Base-by-base conservation (phyloP, 2,888 invertebrate species). In the Lasioglossum morio region DNA sequence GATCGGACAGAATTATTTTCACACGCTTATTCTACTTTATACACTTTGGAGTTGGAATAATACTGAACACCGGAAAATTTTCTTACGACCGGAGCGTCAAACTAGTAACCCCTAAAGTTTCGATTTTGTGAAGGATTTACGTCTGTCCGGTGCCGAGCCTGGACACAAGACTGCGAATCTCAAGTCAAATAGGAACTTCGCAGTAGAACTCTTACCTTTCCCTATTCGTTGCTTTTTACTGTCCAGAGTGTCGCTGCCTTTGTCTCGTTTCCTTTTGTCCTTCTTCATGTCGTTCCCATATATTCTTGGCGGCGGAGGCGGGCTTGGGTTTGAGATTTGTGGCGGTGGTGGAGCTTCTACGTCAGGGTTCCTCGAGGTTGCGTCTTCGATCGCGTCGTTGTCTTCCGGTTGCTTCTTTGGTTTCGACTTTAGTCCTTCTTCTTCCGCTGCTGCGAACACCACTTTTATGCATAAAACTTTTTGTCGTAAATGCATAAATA, bases 271-370 rank as follows among this genome's bases (percentile, higher is more conserved):
- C 37, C 79, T 87, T 63, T 87, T 88, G 16, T 88, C 91, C 72
- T 81, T 88, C 60, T 92, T 94, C 46, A 94, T 70, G 82, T 95
- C 95, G 46, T 94, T 93, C 0, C 93, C 93, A 69, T 88, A 94
- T 84, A 95, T 95, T 85, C 93, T 93, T n/a, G 95, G 95, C 0
- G 95, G 95, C 10, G 95, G 94, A 5, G 95, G 94, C n/a, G 95
- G 94, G 90, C 94, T 94, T 10, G 94, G 94, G 84, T 92, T 94
- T 27, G 94, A 94, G 73, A 94, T 94, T 70, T 93, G 92, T 8
- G 93, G 92, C 0, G 94, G 93, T 7, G 94, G 93, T 16, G 94
- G 94, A 53, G 91, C 87, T 74, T 90, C 89, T 12, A 81, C 40
- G 16, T 82, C 86, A 16, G 27, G 63, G 37, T 70, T 74, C 74